Base-by-base conservation (phyloP, 1,140 invertebrate genomes). In the Pseudobourletiella spinata region DNA sequence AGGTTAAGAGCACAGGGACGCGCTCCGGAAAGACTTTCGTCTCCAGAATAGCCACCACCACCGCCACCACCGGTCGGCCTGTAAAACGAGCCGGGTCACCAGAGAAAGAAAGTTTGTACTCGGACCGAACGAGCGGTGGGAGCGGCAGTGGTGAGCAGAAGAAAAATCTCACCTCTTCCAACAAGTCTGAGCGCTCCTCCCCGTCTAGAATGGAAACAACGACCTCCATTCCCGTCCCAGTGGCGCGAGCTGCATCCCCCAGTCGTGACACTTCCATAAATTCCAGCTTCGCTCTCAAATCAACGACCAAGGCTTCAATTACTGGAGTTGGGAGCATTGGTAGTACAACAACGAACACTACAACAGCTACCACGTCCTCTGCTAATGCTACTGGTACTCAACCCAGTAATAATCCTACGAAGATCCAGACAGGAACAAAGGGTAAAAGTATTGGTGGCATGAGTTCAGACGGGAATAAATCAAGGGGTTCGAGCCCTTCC, bases 401-500 rank as follows among this genome's bases (percentile, higher is more conserved):
- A n/a, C 32, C 32, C 32, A 39, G 8, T n/a, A 39, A 8, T 39
- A n/a, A n/a, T n/a, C n/a, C n/a, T n/a, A n/a, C n/a, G n/a, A n/a
- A n/a, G n/a, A n/a, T n/a, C n/a, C n/a, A n/a, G n/a, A n/a, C n/a
- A n/a, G n/a, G n/a, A n/a, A n/a, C n/a, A n/a, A n/a, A n/a, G n/a
- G 24, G 43, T 46, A n/a, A n/a, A 46, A 48, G 4, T 18, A 51
- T 26, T 25, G 48, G 54, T 32, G 54, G 26, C 3, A 56, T 15
- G 22, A 56, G 6, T 14, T 18, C 44, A 46, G 18, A 6, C 26
- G 39, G 20, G n/a, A 61, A 61, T 46, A 61, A 61, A 61, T 61
- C 59, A 55, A 42, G 61, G 4, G 61, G 42, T 18, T 50, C 54
- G 24, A 63, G 61, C 28, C 61, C 61, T 15, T 63, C 61, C 11